phyloP scores from a whole-genome alignment of 2,888 invertebrate species.

The Capitulum mitella region DNA sequence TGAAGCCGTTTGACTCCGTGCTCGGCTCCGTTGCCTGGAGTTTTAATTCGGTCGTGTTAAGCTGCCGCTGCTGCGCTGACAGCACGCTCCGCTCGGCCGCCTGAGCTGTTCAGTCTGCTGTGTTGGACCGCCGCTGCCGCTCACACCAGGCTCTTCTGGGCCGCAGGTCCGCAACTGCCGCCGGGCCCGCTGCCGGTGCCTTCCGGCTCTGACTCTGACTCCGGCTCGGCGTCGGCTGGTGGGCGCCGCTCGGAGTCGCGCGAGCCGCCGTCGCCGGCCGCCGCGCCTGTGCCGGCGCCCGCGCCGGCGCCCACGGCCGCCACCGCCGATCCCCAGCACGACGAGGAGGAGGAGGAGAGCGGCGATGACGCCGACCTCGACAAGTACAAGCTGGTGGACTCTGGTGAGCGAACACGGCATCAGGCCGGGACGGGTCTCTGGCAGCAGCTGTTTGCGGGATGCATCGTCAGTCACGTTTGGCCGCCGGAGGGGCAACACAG shows the following conservation, averaged over 20 bases:
- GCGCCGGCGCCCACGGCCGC: not conserved
- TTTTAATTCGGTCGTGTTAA: too few species aligned
- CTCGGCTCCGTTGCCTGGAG: too few species aligned
- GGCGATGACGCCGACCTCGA: not conserved
- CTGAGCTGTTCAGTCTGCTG: too few species aligned
- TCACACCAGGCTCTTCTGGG: too few species aligned
- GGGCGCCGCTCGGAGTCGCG: not conserved
- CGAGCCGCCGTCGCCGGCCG: not conserved
- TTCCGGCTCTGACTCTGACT: not conserved
- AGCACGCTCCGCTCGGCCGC: too few species aligned
- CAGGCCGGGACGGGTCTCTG: too few species aligned
- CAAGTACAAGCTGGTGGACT: slow-evolving; percentile 23
- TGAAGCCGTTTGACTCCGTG: too few species aligned
- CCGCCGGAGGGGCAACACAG: too few species aligned
- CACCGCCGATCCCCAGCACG: not conserved
- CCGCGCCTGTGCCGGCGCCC: not conserved
- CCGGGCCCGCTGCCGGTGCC: not conserved
- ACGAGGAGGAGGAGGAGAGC: slow-evolving; percentile 8
- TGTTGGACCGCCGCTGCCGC: too few species aligned
- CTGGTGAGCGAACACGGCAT: not conserved
- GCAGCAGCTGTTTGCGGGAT: too few species aligned
- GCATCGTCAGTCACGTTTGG: too few species aligned
- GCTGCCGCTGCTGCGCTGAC: too few species aligned
- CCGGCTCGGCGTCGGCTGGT: not conserved
- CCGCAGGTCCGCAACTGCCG: not conserved